Base-by-base conservation (phyloP, 2,797 vertebrate species). In the Lepilemur ruficaudatus region DNA sequence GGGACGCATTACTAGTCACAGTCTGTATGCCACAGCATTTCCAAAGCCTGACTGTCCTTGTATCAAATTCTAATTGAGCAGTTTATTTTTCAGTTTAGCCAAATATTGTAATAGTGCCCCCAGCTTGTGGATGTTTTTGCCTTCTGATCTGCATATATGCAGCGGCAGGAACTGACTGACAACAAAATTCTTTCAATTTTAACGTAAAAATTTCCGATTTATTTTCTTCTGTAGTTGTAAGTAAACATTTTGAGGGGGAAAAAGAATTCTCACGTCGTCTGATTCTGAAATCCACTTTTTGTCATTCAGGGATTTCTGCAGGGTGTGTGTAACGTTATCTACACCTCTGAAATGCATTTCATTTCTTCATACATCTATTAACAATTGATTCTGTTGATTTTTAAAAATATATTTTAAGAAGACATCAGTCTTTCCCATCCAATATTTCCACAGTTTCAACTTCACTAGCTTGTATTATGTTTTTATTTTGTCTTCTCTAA, bases 181-280 rank as follows among this genome's bases (percentile, higher is more conserved):
- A 94, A 85, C 55, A 96, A 92, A 96, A 86, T 94, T 91, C 48
- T 90, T 95, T 93, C 70, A 80, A 91, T 91, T 97, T 97, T 83
- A 94, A 91, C 85, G 32, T 91, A 85, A 97, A 94, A 23, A 55
- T 93, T 95, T 94, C 79, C 76, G 57, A 94, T 94, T 89, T 94
- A 61, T 89, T 94, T 96, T 91, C 63, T 92, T 89, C 86, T 96
- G 32, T 69, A 46, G 46, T 76, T 94, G 18, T 84, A 85, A 81
- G 43, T 86, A 80, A 97, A 93, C 59, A 94, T 88, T 96, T 23
- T 78, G 65, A 91, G n/a, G 25, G 3, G 13, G 38, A 32, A 38
- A 15, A 83, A 23, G 15, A 70, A 11, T 83, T 87, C 78, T 25
- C 43, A 30, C 18, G 43, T 41, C 59, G 4, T 55, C 43, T 95